These are phyloP conservation scores for Nylanderia fulva DNA, from an alignment of 1,140 invertebrate species.

Conservation along the genomic window DNA sequence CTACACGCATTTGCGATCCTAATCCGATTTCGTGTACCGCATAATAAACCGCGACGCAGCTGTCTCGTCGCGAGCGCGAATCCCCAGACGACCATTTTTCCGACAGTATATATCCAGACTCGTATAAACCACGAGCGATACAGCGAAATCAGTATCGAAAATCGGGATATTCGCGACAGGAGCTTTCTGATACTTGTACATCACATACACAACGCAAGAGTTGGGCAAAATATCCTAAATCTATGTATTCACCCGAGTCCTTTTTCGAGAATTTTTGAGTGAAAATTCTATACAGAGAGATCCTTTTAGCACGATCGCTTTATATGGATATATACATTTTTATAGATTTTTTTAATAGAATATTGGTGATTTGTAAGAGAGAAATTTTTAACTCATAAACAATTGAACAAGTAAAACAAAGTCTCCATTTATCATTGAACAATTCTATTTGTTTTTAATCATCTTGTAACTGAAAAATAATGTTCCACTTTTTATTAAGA, in stretches of 20 bases:
- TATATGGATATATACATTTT: neutral
- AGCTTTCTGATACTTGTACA: neutral
- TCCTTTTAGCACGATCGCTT: neutral
- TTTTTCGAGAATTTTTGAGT: neutral
- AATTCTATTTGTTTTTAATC: neutral
- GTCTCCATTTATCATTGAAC: neutral
- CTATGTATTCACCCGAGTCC: neutral
- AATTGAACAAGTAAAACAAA: neutral
- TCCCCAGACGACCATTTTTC: slow-evolving; percentile 29
- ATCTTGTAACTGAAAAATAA: neutral
- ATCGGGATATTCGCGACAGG: neutral
- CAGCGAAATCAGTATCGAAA: slow-evolving; percentile 3
- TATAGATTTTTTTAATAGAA: neutral
- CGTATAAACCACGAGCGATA: neutral
- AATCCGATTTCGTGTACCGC: slow-evolving; percentile 39
- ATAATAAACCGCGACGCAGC: slow-evolving; percentile 38
- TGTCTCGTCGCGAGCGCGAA: slow-evolving; percentile 19
- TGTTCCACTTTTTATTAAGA: neutral
- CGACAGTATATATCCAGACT: neutral
- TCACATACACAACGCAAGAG: neutral
- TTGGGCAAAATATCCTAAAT: neutral
- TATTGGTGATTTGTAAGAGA: neutral
- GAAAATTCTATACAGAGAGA: neutral
- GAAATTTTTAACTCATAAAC: neutral
- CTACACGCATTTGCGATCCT: slow-evolving; percentile 14